Base-by-base conservation (phyloP, 2,797 vertebrate species). In the Eleutherodactylus coqui region DNA sequence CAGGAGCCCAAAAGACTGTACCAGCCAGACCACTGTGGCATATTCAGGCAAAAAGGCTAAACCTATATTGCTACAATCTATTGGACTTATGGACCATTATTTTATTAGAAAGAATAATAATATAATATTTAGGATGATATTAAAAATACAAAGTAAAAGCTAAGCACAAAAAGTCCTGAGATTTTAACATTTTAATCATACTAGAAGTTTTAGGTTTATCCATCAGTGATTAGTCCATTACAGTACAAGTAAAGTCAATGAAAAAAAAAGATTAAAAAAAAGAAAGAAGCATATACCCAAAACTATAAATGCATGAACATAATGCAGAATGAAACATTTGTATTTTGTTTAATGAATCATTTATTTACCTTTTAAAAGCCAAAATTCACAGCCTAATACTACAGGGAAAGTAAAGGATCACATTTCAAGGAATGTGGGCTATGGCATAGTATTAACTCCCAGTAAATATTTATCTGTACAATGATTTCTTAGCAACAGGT, bases 401-500 rank as follows among this genome's bases (percentile, higher is more conserved):
- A 43, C 19, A 69, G 45, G 17, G 55, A 84, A 80, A 64, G 81
- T 73, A 80, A 60, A 32, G 64, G 53, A 75, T 83, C 86, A 75
- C 19, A 84, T 80, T 84, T 83, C 86, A 84, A 69, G 67, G 86
- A 87, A 87, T 69, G 80, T 75, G 75, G 67, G 27, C 69, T 47
- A 47, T 70, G 11, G 77, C 58, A 69, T 21, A 75, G 70, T 53
- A 81, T 76, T 75, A 79, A 47, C 32, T 75, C 51, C 29, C 69
- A 67, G 82, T 87, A 87, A 87, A 87, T 87, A 87, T 85, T 87
- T 87, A 84, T 84, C 82, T 73, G 69, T 78, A 69, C 55, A 76
- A 75, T 87, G 82, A 87, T 81, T 87, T 87, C 86, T 84, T 84
- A 85, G 86, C 82, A 87, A 85, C 86, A 87, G 86, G 86, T 87